Evolutionary conservation across 2,113 vertebrate species (phyloP).

Genomic region (Typhlomys cinereus): DNA sequence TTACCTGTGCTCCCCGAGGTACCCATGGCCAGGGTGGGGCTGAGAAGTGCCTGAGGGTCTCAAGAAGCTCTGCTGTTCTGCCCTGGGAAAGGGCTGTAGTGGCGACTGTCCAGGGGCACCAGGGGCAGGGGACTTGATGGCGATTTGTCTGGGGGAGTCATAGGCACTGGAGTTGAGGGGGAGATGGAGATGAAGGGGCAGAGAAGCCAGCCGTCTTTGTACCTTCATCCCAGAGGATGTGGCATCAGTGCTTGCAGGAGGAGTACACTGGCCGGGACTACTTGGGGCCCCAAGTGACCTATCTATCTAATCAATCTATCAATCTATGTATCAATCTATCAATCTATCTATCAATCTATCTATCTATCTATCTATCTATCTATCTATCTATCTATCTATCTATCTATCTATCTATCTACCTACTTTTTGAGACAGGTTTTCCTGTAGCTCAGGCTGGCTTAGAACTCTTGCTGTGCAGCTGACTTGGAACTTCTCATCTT

Average conservation of each 20-base stretch:
- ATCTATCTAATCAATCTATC: not conserved
- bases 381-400: not conserved
- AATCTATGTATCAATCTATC: no score
- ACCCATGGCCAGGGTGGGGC: slow-evolving; percentile 89
- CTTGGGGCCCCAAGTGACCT: not conserved
- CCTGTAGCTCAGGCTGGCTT: not conserved
- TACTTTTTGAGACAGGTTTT: not conserved
- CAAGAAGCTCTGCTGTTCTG: slow-evolving; percentile 90
- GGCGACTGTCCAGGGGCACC: slow-evolving; percentile 87
- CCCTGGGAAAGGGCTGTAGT: slow-evolving; percentile 90
- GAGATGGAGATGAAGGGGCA: slow-evolving; percentile 50
- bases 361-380: not conserved
- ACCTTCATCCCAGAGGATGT: slow-evolving; percentile 10
- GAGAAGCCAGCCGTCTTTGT: slow-evolving; percentile 46
- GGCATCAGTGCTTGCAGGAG: not conserved
- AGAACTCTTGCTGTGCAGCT: not conserved
- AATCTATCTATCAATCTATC: no score
- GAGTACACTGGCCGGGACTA: not conserved
- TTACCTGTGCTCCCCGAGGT: slow-evolving; percentile 88
- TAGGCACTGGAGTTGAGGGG: slow-evolving; percentile 89
- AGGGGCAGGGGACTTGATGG: slow-evolving; percentile 89
- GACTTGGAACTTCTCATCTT: not conserved
- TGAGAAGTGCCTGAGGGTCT: slow-evolving; percentile 86
- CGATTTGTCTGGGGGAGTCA: slow-evolving; percentile 89
- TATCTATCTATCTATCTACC: not conserved